phyloP scores from a whole-genome alignment of 2,113 vertebrate genomes.

The Leuciscus idus region DNA sequence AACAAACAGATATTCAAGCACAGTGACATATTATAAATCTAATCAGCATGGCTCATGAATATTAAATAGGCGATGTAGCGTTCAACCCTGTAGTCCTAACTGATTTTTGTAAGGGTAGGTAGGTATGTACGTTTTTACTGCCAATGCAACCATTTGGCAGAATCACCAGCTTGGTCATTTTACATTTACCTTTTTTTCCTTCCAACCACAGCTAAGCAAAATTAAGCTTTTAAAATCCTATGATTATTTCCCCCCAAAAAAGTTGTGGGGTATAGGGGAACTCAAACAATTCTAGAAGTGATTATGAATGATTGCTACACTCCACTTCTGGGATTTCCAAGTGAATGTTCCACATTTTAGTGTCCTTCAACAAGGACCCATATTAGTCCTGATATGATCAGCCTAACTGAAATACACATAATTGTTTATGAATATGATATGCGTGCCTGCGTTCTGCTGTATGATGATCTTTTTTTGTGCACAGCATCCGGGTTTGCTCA shows the following conservation, averaged over 20 bases:
- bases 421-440: slow-evolving; percentile 8
- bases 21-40: neutral
- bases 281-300: neutral
- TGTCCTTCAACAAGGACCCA: neutral
- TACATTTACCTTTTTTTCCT: neutral
- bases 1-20: neutral
- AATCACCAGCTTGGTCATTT: neutral
- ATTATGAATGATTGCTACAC: neutral
- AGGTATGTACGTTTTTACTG: neutral
- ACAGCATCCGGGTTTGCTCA: neutral
- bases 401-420: neutral
- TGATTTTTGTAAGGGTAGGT: neutral
- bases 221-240: neutral
- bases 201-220: neutral
- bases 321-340: neutral
- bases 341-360: neutral
- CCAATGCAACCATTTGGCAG: neutral
- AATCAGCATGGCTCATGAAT: neutral
- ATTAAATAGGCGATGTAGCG: neutral
- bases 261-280: neutral
- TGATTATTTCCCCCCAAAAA: neutral
- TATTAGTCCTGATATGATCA: neutral
- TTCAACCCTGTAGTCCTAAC: neutral
- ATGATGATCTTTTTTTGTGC: slow-evolving; percentile 29
- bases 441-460: neutral